Evolutionary conservation across 2,797 vertebrate genomes (phyloP), one percentile per base, ranked within the genome.

Genomic region (Lagocephalus sceleratus): DNA sequence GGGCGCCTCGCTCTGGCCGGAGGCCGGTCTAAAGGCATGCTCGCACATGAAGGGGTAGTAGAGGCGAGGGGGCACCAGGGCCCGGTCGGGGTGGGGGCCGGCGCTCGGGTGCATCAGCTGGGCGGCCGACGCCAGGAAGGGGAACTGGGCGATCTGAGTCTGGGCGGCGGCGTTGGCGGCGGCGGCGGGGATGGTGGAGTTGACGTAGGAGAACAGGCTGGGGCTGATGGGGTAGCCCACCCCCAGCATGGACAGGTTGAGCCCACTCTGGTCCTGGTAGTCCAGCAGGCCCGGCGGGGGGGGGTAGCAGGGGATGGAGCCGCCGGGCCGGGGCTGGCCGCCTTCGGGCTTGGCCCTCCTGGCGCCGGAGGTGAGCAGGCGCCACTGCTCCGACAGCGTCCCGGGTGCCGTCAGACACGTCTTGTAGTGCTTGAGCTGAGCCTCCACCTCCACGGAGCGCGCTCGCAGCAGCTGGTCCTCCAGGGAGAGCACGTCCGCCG

Each of bases 21-120:
- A 84, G 0, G 85, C 47, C 0, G 82, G 65, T 51, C 88, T 69
- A 0, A 95, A 89, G 6, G 86, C 66, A 54, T 95, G 95, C 64
- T 98, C 96, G 0, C 94, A 93, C 29, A 99, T 85, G 75, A 98
- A 89, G 0, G 97, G 97, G 73, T 96, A 99, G 84, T 95, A 98
- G 48, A 99, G 92, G 22, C 89, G 91, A 0, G 94, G 91, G 0
- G 92, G 86, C 32, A 93, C 87, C 21, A 94, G 64, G 0, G 92
- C 73, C 47, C 90, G 85, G 47, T 96, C 94, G 0, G 92, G 71
- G 22, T 92, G 84, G 1, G 90, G 1, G 63, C 57, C 40, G 74
- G 89, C 65, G 75, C 48, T 3, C 0, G 93, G 90, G 47, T 94
- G 92, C 84, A 94, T 88, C 62, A 97, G 85, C 67, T 95, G 94